A percentile compares a stretch with the other conserved stretches of the same genome.
phyloP scores from a whole-genome alignment of 2,113 vertebrate species.

The Gavia stellata region DNA sequence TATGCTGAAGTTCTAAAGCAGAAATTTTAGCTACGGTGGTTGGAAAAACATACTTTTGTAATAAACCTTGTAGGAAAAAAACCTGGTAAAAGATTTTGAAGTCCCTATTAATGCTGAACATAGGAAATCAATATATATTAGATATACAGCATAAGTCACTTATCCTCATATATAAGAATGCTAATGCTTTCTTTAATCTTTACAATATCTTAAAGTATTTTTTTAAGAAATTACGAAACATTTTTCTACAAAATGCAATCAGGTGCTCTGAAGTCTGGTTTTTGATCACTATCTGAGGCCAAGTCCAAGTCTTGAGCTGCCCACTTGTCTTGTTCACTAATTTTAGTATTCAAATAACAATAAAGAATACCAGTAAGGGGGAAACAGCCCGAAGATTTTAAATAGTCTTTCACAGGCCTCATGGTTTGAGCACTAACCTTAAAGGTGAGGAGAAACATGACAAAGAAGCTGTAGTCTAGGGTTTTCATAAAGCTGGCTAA shows the following conservation, averaged over 20 bases:
- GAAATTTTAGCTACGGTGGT: conserved; percentile 27
- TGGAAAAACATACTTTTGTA: conserved; percentile 31
- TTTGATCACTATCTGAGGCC: not conserved
- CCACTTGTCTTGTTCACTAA: not conserved
- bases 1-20: conserved; percentile 66
- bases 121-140: not conserved
- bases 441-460: not conserved
- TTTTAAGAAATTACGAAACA: not conserved
- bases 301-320: not conserved
- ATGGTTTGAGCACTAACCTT: not conserved
- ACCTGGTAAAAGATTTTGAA: not conserved
- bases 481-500: not conserved
- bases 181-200: not conserved
- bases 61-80: not conserved
- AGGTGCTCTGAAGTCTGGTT: not conserved
- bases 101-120: not conserved
- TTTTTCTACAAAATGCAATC: not conserved
- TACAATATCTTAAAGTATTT: not conserved
- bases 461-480: not conserved
- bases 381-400: not conserved
- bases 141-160: not conserved
- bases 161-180: not conserved
- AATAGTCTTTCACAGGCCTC: not conserved
- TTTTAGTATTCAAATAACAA: not conserved
- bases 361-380: not conserved